Evolutionary conservation across 2,888 invertebrate genomes (phyloP).

Genomic region (Macrosoma leucophasiata): DNA sequence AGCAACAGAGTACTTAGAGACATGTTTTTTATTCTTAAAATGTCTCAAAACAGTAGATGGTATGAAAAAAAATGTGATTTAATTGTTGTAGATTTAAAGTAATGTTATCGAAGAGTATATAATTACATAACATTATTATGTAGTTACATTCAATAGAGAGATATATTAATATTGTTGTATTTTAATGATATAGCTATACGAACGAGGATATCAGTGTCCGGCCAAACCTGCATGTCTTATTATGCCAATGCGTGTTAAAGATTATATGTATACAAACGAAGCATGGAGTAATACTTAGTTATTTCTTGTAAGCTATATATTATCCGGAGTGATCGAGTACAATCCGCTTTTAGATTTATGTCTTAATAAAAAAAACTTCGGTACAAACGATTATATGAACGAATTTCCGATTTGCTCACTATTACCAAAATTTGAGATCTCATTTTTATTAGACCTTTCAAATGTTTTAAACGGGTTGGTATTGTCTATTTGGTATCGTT

Average conservation of each 20-base stretch:
- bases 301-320: constrained; percentile 41
- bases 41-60: constrained; percentile 51
- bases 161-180: constrained; percentile 69
- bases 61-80: constrained; percentile 67
- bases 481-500: too few species aligned
- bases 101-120: constrained; percentile 59
- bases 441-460: constrained; percentile 45
- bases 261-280: constrained; percentile 48
- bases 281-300: constrained; percentile 50
- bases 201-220: constrained; percentile 62
- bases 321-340: constrained; percentile 58
- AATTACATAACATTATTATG: constrained; percentile 60
- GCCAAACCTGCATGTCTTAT: constrained; percentile 61
- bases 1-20: constrained; percentile 63
- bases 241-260: constrained; percentile 54
- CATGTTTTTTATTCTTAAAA: constrained; percentile 40
- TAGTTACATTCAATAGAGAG: constrained; percentile 67
- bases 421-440: constrained; percentile 70
- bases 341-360: constrained; percentile 44
- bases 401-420: constrained; percentile 66
- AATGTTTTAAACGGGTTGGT: neutral
- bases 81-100: constrained; percentile 67
- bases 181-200: constrained; percentile 55
- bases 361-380: constrained; percentile 33
- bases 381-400: constrained; percentile 54